phyloP scores from a whole-genome alignment of 1,140 invertebrate genomes.

The Plutomurus gul region DNA sequence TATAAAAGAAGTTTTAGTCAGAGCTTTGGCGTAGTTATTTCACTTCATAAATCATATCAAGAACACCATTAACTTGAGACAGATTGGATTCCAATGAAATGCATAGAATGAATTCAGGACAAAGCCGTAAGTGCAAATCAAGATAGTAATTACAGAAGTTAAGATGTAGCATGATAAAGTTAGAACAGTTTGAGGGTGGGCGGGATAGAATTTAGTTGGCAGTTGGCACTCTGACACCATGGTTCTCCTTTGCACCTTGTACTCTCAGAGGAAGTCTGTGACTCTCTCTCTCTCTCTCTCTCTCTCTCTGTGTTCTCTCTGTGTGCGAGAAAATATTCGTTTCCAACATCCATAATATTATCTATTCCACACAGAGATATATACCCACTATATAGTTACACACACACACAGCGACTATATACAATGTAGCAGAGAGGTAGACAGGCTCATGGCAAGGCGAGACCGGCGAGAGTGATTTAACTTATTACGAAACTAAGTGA shows the following conservation, averaged over 20 bases:
- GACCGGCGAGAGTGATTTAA: not conserved
- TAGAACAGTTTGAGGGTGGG: not conserved
- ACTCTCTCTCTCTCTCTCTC: no score
- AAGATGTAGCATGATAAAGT: not conserved
- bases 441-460: no score
- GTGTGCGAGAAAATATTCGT: not conserved
- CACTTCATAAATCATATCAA: not conserved
- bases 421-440: no score
- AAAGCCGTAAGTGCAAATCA: constrained; percentile 31
- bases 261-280: not conserved
- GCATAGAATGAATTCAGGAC: not conserved
- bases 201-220: constrained; percentile 9
- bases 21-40: not conserved
- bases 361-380: no score
- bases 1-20: not conserved
- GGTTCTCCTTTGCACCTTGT: not conserved
- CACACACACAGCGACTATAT: no score
- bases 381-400: no score
- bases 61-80: not conserved
- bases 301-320: no score
- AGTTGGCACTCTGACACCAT: not conserved
- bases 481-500: not conserved
- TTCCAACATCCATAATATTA: not conserved
- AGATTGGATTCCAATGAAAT: constrained; percentile 11
- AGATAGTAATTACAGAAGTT: constrained; percentile 31